Evolutionary conservation across 1,140 invertebrate species (phyloP), one percentile per base, ranked within the genome.

Genomic region (Saccostrea echinata): DNA sequence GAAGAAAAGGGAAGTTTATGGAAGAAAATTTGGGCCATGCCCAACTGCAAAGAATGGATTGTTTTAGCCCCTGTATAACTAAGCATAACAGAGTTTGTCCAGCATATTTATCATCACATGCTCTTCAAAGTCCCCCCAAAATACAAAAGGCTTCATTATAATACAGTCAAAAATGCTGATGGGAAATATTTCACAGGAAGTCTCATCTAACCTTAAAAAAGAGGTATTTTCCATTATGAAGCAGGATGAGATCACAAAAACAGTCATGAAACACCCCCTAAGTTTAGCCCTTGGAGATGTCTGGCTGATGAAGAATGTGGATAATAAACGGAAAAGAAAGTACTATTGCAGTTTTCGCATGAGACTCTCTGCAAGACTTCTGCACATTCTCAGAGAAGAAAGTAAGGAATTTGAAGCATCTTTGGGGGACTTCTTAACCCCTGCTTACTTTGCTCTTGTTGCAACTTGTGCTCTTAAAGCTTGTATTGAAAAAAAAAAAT

Each of bases 21-120:
- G 53, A 71, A 16, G 52, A 16, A 43, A 80, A 12, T 86, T 80
- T 86, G 85, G 85, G 27, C 85, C 85, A 18, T 86, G 85, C 85
- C 85, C 24, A 53, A 86, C 3, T 86, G 85, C 80, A 24, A 86
- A 30, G 85, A 86, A 53, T 86, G 85, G 85, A 53, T 86, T 53
- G 27, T 80, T 13, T 21, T 80, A 0, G 30, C 4, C 0, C 52
- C 35, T 53, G 76, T 9, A 43, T 86, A 11, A 86, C 64, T 3
- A 86, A 80, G 9, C 85, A 86, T 86, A 51, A 86, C 27, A 80
- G 16, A n/a, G 24, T 43, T 9, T 86, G 85, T 51, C 85, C 64
- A 33, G 53, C 55, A 16, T 30, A 11, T 84, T 30, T n/a, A n/a
- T n/a, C n/a, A 43, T 1, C 1, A 43, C 1, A 43, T 6, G 1